Conservation (phyloP, 1,140 invertebrate species). For the Drosophila kikkawai region DNA sequence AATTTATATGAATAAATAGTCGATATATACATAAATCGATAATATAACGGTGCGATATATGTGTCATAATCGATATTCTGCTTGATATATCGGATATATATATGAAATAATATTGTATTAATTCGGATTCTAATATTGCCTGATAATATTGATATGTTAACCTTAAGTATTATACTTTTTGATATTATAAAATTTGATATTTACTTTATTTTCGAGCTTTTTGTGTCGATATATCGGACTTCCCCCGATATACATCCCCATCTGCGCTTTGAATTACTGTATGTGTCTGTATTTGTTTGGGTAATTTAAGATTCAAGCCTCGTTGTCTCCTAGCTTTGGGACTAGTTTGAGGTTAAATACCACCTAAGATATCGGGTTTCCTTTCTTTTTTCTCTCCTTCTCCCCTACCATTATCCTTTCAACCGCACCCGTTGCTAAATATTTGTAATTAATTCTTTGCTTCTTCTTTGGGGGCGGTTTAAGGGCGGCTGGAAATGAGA, state of each 20-base stretch:
- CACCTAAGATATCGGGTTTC: constrained; percentile 13
- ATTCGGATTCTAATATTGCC: background rate
- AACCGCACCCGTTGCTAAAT: constrained; percentile 13
- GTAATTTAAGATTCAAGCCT: constrained; percentile 3
- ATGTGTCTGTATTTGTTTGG: background rate
- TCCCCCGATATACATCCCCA: background rate
- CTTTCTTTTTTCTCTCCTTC: background rate
- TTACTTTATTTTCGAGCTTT: background rate
- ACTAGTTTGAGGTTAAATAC: constrained; percentile 19
- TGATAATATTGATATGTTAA: background rate
- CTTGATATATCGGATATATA: background rate
- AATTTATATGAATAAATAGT: no score
- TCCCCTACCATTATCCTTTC: background rate
- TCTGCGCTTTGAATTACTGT: background rate
- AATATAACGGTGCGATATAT: no score
- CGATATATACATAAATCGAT: no score
- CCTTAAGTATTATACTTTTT: no score
- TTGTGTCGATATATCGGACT: background rate
- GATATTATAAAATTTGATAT: no score
- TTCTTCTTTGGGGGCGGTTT: constrained; percentile 13
- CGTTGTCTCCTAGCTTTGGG: background rate
- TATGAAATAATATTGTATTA: background rate
- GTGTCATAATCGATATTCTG: background rate
- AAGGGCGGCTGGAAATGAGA: constrained; percentile 9
- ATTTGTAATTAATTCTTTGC: constrained; percentile 27